phyloP scores from a whole-genome alignment of 1,140 invertebrate genomes.

The Macrobrachium nipponense region DNA sequence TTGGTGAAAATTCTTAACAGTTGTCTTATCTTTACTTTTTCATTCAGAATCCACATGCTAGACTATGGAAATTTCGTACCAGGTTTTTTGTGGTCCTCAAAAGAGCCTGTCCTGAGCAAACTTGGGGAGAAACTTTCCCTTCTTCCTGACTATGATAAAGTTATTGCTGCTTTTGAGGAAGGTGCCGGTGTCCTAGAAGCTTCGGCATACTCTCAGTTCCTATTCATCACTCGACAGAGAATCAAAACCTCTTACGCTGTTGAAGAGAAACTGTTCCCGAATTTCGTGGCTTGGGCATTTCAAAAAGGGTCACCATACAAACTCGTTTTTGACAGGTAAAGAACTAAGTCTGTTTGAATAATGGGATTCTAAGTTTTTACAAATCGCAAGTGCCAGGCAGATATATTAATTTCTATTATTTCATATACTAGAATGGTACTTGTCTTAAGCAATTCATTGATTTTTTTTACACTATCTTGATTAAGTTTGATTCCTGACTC shows the following conservation, averaged over 20 bases:
- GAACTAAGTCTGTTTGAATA: background rate
- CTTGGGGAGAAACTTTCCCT: conserved; percentile 24
- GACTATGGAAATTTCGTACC: conserved; percentile 47
- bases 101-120: conserved; percentile 9
- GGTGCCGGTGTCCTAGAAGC: conserved; percentile 42
- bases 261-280: conserved; percentile 46
- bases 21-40: background rate
- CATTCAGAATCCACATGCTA: conserved; percentile 38
- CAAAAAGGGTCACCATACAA: conserved; percentile 43
- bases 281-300: conserved; percentile 42
- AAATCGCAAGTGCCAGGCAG: no score
- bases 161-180: conserved; percentile 23
- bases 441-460: no score
- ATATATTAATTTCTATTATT: no score
- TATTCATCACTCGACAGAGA: conserved; percentile 36
- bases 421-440: no score
- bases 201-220: conserved; percentile 44
- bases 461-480: no score
- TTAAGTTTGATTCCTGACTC: no score
- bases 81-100: conserved; percentile 35
- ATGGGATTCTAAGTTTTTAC: no score
- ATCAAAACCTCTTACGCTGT: conserved; percentile 34
- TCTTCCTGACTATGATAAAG: conserved; percentile 29
- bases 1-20: no score
- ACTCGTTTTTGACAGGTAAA: conserved; percentile 40